Evolutionary conservation across 2,888 invertebrate species (phyloP).

Genomic region (Diarsia dahlii): DNA sequence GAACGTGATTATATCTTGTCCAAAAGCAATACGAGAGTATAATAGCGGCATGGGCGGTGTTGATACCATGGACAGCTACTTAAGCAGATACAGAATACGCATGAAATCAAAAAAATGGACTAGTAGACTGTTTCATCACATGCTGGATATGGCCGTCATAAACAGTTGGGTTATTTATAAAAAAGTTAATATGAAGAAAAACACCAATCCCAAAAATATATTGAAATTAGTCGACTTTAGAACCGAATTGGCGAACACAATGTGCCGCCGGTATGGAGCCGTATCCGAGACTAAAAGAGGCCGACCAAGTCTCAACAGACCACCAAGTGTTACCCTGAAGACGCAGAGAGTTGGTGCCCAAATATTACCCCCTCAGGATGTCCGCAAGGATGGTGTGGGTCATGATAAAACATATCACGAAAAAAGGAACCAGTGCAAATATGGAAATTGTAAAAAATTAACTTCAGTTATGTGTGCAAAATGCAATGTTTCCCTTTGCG

Average conservation of each 20-base stretch:
- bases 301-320: constrained; percentile 15
- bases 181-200: too few species aligned
- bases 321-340: background rate
- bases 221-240: too few species aligned
- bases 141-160: too few species aligned
- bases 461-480: too few species aligned
- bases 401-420: constrained; percentile 6
- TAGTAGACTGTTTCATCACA: too few species aligned
- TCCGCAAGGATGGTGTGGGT: constrained; percentile 5
- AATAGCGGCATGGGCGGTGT: constrained; percentile 1
- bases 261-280: background rate
- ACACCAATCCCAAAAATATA: too few species aligned
- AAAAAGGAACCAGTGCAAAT: constrained; percentile 5
- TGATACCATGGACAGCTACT: too few species aligned
- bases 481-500: too few species aligned
- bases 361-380: constrained; percentile 4
- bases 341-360: constrained; percentile 2
- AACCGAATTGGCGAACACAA: background rate
- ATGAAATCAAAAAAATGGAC: too few species aligned
- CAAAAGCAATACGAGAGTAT: constrained; percentile 7
- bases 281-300: constrained; percentile 11
- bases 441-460: background rate
- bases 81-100: too few species aligned
- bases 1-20: background rate
- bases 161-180: too few species aligned